Evolutionary conservation across 2,113 vertebrate species (phyloP), one percentile per base, ranked within the genome.

Genomic region (Chelonoidis abingdonii): DNA sequence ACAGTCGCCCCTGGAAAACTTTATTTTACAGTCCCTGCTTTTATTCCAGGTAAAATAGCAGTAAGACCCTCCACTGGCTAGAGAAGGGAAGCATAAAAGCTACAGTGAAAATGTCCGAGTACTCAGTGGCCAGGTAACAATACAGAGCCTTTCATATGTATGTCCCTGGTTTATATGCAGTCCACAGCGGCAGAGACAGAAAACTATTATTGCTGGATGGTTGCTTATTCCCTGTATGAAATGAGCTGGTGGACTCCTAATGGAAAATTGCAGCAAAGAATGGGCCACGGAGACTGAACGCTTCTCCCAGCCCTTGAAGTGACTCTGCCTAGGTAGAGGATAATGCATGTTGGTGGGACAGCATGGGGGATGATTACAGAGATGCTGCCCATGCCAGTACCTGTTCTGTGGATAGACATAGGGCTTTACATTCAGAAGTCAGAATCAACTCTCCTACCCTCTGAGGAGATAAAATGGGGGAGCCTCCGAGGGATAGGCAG

Each of bases 341-440:
- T 93, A 89, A 93, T 11, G 50, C 52, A 44, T 25, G 75, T 76
- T 41, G 52, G 91, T 90, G 84, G 91, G 75, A 89, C 76, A 62
- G 75, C n/a, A 54, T 2, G 3, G 93, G 92, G 89, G 89, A 35
- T 59, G 29, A 0, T 0, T 4, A 2, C 2, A 53, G 0, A 0
- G 49, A 25, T 47, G 27, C 35, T 29, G 1, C 21, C 80, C 57
- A 27, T 0, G 0, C 31, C 0, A 0, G 17, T 79, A 16, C 49
- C 19, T 62, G 44, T 59, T 59, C 53, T 83, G 56, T 59, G 90
- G 82, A 75, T 24, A 44, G 38, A 25, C 5, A 52, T 0, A 31
- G 44, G 83, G 65, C 90, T 81, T 35, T 13, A 22, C 57, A 81
- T 78, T 57, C 80, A 84, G 84, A 31, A 24, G 44, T 11, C 72